These are phyloP conservation scores for Ephialtes manifestator DNA, from an alignment of 2,888 invertebrate genomes.

Conservation along the genomic window DNA sequence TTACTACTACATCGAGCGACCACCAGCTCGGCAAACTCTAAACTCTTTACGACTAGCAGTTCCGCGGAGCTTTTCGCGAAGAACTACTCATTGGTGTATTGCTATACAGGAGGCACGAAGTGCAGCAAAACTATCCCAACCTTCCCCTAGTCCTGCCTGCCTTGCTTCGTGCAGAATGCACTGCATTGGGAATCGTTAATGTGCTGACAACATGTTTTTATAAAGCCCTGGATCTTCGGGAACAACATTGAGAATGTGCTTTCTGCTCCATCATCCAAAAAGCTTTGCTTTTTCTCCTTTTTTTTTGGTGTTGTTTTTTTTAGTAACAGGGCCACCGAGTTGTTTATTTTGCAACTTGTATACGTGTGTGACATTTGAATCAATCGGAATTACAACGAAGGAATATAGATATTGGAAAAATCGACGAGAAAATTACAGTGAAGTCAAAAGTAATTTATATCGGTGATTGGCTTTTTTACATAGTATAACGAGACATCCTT, in stretches of 20 bases:
- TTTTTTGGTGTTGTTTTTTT: too few relatives aligned
- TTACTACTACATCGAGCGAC: not conserved
- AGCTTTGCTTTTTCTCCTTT: not conserved
- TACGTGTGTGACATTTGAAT: too few relatives aligned
- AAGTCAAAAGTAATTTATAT: too few relatives aligned
- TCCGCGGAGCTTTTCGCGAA: conserved; percentile 64
- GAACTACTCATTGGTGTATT: conserved; percentile 29
- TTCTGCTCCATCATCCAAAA: not conserved
- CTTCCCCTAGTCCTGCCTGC: not conserved
- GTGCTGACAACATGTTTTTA: conserved; percentile 17
- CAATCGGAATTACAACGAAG: too few relatives aligned
- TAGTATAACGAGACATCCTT: too few relatives aligned
- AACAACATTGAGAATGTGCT: not conserved
- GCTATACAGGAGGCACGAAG: conserved; percentile 20
- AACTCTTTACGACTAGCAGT: conserved; percentile 73
- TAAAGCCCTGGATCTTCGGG: not conserved
- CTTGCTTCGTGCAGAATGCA: not conserved
- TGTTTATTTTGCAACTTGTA: too few relatives aligned
- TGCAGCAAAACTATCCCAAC: conserved; percentile 8
- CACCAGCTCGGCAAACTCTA: conserved; percentile 40
- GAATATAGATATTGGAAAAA: too few relatives aligned
- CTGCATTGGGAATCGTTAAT: conserved; percentile 4
- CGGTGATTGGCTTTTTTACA: too few relatives aligned
- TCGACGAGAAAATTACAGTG: too few relatives aligned
- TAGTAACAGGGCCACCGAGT: too few relatives aligned